Percentiles rank a stretch among this genome's conserved stretches.
phyloP scores from a whole-genome alignment of 2,113 vertebrate genomes.

The Microtus richardsoni region DNA sequence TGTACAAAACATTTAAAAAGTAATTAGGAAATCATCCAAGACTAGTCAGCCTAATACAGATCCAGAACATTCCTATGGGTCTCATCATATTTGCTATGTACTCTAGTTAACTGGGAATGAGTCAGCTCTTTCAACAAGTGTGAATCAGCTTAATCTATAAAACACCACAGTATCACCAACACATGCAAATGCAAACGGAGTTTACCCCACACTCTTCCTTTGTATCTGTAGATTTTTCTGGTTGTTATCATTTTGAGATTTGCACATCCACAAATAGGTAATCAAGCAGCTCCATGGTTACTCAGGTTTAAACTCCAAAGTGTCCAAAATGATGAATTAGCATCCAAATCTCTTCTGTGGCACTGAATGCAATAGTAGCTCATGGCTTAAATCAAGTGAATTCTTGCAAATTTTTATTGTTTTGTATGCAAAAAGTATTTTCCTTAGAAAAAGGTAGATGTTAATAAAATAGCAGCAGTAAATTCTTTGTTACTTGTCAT shows the following conservation, averaged over 20 bases:
- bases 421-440: background rate
- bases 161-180: constrained; percentile 49
- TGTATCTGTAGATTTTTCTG: constrained; percentile 5
- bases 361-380: background rate
- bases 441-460: background rate
- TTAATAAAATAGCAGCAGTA: constrained; percentile 39
- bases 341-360: background rate
- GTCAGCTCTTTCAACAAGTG: constrained; percentile 52
- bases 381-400: background rate
- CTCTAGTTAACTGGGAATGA: constrained; percentile 52
- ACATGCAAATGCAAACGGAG: background rate
- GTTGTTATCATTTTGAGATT: background rate
- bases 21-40: constrained; percentile 80
- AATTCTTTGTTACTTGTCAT: background rate
- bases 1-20: constrained; percentile 75
- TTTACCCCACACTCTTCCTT: background rate
- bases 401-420: background rate
- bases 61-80: constrained; percentile 64
- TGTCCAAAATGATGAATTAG: constrained; percentile 20
- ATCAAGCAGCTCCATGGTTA: constrained; percentile 7
- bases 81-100: constrained; percentile 61
- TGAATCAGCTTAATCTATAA: constrained; percentile 53
- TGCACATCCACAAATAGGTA: background rate
- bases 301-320: background rate
- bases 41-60: constrained; percentile 66